Percentiles rank a stretch among this genome's conserved stretches.
These are phyloP conservation scores for Aeoliscus strigatus DNA, from an alignment of 2,797 vertebrate species.

Conservation along the genomic window DNA sequence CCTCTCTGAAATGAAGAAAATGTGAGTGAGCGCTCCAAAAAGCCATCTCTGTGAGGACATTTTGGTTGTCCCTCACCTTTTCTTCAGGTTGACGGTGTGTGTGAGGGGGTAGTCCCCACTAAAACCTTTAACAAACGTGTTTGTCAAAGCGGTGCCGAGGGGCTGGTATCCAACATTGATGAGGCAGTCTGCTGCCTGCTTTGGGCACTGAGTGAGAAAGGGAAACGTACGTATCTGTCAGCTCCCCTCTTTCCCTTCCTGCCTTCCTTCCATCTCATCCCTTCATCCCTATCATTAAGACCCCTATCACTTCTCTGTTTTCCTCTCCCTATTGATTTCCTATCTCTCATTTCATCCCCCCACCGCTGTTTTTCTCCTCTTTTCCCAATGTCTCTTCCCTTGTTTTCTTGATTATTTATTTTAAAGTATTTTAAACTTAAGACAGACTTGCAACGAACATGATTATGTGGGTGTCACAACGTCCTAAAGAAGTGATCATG, in stretches of 20 bases:
- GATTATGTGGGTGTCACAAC: slow-evolving; percentile 3
- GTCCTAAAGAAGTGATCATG: background rate
- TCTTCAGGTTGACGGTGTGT: too few relatives aligned
- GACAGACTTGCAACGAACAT: slow-evolving; percentile 20
- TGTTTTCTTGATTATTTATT: slow-evolving; percentile 8
- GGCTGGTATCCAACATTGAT: slow-evolving; percentile 60
- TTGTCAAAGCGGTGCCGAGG: slow-evolving; percentile 22
- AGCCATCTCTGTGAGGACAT: too few relatives aligned
- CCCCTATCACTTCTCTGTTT: slow-evolving; percentile 1
- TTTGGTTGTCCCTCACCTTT: too few relatives aligned
- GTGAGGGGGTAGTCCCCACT: too few relatives aligned
- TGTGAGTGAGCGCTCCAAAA: too few relatives aligned
- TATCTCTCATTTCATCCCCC: slow-evolving; percentile 10
- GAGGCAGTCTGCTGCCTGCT: slow-evolving; percentile 53
- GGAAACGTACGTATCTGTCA: slow-evolving; percentile 27
- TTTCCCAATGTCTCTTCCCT: slow-evolving; percentile 3
- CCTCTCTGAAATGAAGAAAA: too few relatives aligned
- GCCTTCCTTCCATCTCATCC: background rate
- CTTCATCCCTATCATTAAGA: too few relatives aligned
- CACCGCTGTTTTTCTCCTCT: slow-evolving; percentile 2
- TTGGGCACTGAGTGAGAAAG: slow-evolving; percentile 16
- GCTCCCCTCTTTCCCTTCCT: slow-evolving; percentile 6
- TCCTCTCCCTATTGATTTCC: background rate
- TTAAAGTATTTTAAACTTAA: slow-evolving; percentile 16
- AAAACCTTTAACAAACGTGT: too few relatives aligned